phyloP scores from a whole-genome alignment of 2,888 invertebrate genomes.

The Cantharis rustica region DNA sequence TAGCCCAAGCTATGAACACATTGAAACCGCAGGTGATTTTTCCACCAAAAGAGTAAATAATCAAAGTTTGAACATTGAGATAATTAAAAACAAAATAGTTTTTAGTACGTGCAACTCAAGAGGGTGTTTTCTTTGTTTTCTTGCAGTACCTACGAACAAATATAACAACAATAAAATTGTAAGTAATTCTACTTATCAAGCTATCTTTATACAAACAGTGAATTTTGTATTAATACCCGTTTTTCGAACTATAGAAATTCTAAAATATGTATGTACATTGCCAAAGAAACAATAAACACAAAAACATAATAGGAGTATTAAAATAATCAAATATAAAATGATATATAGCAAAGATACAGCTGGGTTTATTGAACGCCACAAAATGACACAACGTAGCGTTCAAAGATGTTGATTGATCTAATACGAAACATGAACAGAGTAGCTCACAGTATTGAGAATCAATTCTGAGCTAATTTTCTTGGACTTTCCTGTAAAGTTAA shows the following conservation, averaged over 20 bases:
- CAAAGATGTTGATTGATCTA: too few species aligned
- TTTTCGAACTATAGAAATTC: not conserved
- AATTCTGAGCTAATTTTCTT: too few species aligned
- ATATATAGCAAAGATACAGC: too few species aligned
- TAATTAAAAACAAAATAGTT: too few species aligned
- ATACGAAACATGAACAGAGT: too few species aligned
- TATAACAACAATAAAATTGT: not conserved
- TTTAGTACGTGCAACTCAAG: not conserved
- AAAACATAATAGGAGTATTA: not conserved
- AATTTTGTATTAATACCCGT: not conserved
- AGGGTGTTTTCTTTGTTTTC: not conserved
- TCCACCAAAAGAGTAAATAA: too few species aligned
- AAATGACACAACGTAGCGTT: too few species aligned
- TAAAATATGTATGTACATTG: not conserved
- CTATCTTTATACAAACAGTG: not conserved
- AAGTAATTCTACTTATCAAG: not conserved
- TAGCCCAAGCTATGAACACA: too few species aligned
- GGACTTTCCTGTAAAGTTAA: not conserved
- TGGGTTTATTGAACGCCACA: too few species aligned
- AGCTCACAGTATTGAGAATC: too few species aligned
- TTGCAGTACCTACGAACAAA: not conserved
- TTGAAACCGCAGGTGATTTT: too few species aligned
- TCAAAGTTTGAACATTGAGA: too few species aligned
- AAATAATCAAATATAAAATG: not conserved
- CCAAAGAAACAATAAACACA: not conserved